phyloP scores from a whole-genome alignment of 2,113 vertebrate genomes.

The Vulpes ferrilata region DNA sequence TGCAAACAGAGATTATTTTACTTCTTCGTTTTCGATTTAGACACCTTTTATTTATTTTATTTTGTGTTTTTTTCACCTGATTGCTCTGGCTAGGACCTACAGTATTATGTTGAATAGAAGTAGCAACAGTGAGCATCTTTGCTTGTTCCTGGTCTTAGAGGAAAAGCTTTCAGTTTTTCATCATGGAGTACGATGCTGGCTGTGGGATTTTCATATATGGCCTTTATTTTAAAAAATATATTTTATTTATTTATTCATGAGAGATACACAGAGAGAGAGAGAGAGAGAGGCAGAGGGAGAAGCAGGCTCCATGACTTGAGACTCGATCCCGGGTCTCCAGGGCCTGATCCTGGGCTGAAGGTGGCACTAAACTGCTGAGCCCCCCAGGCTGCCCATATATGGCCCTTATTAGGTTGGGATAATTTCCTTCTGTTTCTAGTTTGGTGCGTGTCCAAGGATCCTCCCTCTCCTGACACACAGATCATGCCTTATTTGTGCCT shows the following conservation, averaged over 20 bases:
- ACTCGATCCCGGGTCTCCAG: too few species aligned
- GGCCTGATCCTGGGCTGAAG: too few species aligned
- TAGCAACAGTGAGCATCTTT: neutral
- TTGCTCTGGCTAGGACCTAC: neutral
- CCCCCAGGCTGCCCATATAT: neutral
- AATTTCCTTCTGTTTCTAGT: neutral
- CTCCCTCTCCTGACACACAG: neutral
- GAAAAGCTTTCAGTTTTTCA: constrained; percentile 27
- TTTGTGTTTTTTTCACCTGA: neutral
- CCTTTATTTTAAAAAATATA: neutral
- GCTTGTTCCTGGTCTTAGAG: neutral
- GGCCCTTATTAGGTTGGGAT: neutral
- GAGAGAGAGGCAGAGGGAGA: too few species aligned
- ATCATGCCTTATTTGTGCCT: neutral
- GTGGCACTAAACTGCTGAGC: too few species aligned
- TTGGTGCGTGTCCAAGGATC: neutral
- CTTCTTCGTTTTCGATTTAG: neutral
- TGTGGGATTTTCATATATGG: neutral
- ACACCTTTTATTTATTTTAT: neutral
- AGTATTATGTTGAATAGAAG: neutral
- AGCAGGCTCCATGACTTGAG: too few species aligned
- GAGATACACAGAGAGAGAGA: too few species aligned
- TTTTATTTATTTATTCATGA: too few species aligned
- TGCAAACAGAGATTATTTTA: neutral
- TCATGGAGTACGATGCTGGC: neutral